These are phyloP conservation scores for Cyclina sinensis DNA, from an alignment of 1,140 invertebrate genomes.

Conservation along the genomic window DNA sequence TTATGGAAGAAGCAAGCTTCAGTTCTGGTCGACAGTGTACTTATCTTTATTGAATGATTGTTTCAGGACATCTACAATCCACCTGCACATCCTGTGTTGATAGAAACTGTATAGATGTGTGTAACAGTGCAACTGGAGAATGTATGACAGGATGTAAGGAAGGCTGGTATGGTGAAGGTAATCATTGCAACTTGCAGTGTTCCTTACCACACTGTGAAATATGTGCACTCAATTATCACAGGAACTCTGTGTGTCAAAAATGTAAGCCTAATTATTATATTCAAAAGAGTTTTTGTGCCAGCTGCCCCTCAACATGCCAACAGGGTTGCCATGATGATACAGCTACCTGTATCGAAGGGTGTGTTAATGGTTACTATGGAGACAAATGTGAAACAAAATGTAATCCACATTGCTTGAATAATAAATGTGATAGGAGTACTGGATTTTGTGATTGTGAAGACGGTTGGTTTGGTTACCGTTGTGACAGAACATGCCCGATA, in stretches of 20 bases:
- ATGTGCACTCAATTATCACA: slow-evolving; percentile 20
- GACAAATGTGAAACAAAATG: slow-evolving; percentile 7
- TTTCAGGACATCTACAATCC: neutral
- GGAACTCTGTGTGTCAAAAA: neutral
- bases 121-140: neutral
- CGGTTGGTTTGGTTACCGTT: slow-evolving; percentile 30
- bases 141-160: slow-evolving; percentile 39
- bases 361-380: slow-evolving; percentile 30
- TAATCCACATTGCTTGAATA: slow-evolving; percentile 20
- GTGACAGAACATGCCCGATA: slow-evolving; percentile 31
- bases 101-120: slow-evolving; percentile 21
- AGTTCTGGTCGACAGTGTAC: too few relatives aligned
- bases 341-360: slow-evolving; percentile 20
- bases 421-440: neutral
- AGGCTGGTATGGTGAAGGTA: slow-evolving; percentile 46
- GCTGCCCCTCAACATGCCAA: slow-evolving; percentile 20
- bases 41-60: too few relatives aligned
- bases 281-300: neutral
- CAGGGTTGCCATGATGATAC: slow-evolving; percentile 26
- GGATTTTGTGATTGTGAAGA: slow-evolving; percentile 32
- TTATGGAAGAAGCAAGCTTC: too few relatives aligned
- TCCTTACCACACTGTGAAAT: slow-evolving; percentile 8
- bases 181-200: slow-evolving; percentile 15
- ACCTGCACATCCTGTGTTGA: slow-evolving; percentile 30
- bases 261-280: slow-evolving; percentile 23